Evolutionary conservation across 2,113 vertebrate species (phyloP).

Genomic region (Cichladusa arquata): DNA sequence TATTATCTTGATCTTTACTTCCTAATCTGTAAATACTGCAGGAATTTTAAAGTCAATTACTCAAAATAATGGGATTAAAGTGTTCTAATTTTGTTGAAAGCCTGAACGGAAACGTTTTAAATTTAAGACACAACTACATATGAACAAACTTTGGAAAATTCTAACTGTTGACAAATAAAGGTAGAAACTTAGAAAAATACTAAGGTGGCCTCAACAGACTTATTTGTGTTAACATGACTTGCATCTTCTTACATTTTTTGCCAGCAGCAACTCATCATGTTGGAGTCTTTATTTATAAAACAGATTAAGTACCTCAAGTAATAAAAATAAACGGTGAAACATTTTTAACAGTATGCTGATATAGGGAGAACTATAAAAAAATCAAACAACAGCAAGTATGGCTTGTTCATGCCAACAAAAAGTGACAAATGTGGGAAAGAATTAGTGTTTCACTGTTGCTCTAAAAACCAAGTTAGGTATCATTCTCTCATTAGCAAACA

Average conservation of each 20-base stretch:
- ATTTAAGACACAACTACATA: not conserved
- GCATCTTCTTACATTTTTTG: not conserved
- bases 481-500: not conserved
- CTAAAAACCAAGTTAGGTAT: not conserved
- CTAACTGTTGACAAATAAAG: not conserved
- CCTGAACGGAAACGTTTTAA: not conserved
- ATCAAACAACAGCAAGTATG: not conserved
- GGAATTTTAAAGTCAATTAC: not conserved
- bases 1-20: not conserved
- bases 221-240: not conserved
- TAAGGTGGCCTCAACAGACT: not conserved
- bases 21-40: not conserved
- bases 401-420: not conserved
- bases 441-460: not conserved
- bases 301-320: not conserved
- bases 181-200: not conserved
- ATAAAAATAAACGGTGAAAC: not conserved
- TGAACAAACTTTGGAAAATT: not conserved
- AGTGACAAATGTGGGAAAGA: not conserved
- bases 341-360: not conserved
- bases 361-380: not conserved
- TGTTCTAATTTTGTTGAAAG: not conserved
- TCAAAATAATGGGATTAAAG: not conserved
- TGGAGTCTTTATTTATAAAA: not conserved
- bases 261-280: not conserved